Evolutionary conservation across 1,140 invertebrate species (phyloP), one percentile per base, ranked within the genome.

Genomic region (Anagrus nilaparvatae): DNA sequence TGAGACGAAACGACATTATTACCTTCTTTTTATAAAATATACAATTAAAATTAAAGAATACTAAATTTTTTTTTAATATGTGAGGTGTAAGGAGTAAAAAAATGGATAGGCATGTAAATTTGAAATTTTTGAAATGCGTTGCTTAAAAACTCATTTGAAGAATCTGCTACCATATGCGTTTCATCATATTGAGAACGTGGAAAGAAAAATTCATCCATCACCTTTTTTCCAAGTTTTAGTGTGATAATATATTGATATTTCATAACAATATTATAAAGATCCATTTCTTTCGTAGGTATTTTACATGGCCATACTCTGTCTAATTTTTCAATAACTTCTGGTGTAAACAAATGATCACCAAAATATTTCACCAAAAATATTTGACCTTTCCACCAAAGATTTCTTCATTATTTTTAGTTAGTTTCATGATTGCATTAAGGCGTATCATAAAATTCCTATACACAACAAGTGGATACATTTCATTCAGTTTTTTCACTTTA

Each of bases 381-480:
- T 36, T 48, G 1, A 45, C n/a, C 37, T 45, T 32, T 12, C 42
- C 30, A 16, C 41, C 40, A 33, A 49, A 33, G 23, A 52, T 12
- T 27, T 44, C 13, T 21, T 51, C 18, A 43, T 43, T 46, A n/a
- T 27, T 28, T 19, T 47, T 41, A 2, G 47, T 23, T 5, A 40
- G 47, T 38, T 47, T 46, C 50, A 60, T 61, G n/a, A 63, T 42
- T 33, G 57, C 58, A 51, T 60, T 55, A 3, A 63, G 50, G 44
- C 60, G 42, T 18, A 58, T 21, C 49, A 55, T 59, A 40, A 64
- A 63, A 33, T 61, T 60, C 44, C 58, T 45, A 39, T 49, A 55
- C 31, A 63, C 31, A 48, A 57, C 43, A 1, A 61, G 54, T 25
- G 55, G 58, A 38, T 58, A 58, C 27, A 41, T 50, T 39, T 59